Base-by-base conservation (phyloP, 2,113 vertebrate species). In the Epinephelus cyanopodus region DNA sequence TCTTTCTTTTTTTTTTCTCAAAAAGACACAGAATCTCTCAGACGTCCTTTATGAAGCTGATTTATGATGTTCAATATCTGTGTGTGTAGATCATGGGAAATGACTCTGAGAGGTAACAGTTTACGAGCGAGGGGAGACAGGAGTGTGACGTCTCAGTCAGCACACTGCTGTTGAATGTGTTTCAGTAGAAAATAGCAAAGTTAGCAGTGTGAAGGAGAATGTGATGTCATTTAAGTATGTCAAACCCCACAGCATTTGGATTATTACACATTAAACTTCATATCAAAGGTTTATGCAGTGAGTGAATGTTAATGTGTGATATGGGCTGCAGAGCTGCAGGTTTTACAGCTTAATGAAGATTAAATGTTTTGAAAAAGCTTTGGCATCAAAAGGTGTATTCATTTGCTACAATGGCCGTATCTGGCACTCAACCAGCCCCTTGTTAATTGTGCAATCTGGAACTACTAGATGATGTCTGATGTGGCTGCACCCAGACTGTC, bases 31-130 rank as follows among this genome's bases (percentile, higher is more conserved):
- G 88, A 84, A 88, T 83, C 74, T 82, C 82, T 81, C 84, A 64
- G 83, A 85, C 85, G 54, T 88, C 90, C 87, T 85, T 92, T 90
- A 91, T 87, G 81, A 88, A 85, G 88, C 80, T 88, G 90, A 94
- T 94, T 94, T 90, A 94, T 87, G 89, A 82, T 23, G 77, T 84
- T 85, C 79, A 92, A 91, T 93, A 94, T 89, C 81, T 80, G 29
- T 25, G 82, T 25, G 64, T 62, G 74, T 68, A 84, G 83, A 92
- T 92, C 88, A 86, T 77, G 72, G 72, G 83, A 81, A 77, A 61
- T 73, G 37, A 75, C 70, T 82, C n/a, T 48, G 78, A 83, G 23
- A 76, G 74, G 76, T 77, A 53, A 65, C 25, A 12, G 52, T 85
- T 87, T 74, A 62, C 83, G 66, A 82, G 65, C 6, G 6, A 64